These are phyloP conservation scores for Platypus cylindrus DNA, from an alignment of 2,888 invertebrate species.

Conservation along the genomic window DNA sequence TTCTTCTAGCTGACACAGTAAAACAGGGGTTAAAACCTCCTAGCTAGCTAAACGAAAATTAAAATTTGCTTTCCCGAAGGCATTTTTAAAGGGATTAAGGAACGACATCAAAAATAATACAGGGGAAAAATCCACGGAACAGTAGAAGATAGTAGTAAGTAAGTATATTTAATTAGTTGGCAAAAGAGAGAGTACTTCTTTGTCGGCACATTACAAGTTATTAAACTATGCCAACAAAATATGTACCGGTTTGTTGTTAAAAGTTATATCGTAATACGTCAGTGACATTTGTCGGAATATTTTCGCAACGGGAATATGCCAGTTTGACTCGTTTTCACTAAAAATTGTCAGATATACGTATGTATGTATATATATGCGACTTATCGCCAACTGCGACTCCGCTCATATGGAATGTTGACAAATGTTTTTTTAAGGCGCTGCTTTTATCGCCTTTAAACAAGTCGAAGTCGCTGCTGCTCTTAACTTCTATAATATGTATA, in stretches of 20 bases:
- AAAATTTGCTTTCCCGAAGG: background rate
- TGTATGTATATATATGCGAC: too few relatives aligned
- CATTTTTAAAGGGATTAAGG: conserved; percentile 1
- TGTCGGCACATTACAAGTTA: conserved; percentile 34
- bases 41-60: too few relatives aligned
- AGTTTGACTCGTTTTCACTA: conserved; percentile 22
- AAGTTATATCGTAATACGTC: conserved; percentile 32
- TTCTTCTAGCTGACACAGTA: too few relatives aligned
- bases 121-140: conserved; percentile 8
- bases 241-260: conserved; percentile 29
- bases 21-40: too few relatives aligned
- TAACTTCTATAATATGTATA: too few relatives aligned
- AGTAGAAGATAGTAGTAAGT: too few relatives aligned
- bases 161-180: conserved; percentile 31
- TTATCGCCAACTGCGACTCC: conserved; percentile 21
- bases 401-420: conserved; percentile 25
- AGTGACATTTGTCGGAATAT: conserved; percentile 33
- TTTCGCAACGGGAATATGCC: conserved; percentile 25
- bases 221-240: conserved; percentile 36
- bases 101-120: background rate
- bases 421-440: conserved; percentile 22
- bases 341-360: conserved; percentile 28
- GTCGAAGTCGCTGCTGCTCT: conserved; percentile 1
- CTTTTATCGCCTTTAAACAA: conserved; percentile 22
- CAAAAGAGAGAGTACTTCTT: conserved; percentile 24